A percentile compares a stretch with the other conserved stretches of the same genome.
These are phyloP conservation scores for Cygnus buccinator DNA, from an alignment of 2,113 vertebrate genomes.

Conservation along the genomic window DNA sequence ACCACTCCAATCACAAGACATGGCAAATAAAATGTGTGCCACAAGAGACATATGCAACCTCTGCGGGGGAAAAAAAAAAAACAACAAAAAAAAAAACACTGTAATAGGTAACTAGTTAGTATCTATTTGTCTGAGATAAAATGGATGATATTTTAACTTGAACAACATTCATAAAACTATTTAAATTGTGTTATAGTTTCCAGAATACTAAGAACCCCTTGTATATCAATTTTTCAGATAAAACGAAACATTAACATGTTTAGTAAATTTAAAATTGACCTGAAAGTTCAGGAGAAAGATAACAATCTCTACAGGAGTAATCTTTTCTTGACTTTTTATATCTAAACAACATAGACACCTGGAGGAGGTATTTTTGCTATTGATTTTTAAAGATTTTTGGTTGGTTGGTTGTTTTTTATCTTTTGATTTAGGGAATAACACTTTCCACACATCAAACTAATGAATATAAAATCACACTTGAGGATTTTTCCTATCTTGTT, in stretches of 20 bases:
- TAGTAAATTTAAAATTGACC: not conserved
- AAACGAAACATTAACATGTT: not conserved
- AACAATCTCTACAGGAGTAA: not conserved
- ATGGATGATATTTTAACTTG: not conserved
- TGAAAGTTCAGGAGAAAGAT: not conserved
- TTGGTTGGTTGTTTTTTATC: not conserved
- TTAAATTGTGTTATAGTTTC: not conserved
- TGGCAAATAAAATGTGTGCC: not conserved
- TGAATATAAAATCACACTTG: not conserved
- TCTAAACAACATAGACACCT: not conserved
- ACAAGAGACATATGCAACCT: not conserved
- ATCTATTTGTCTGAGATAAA: not conserved
- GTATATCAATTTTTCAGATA: not conserved
- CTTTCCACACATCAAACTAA: not conserved
- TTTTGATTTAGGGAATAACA: not conserved
- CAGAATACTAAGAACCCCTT: not conserved
- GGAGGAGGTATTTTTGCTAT: not conserved
- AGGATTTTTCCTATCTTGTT: not conserved
- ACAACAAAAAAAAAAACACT: not conserved
- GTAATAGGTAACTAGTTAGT: not conserved
- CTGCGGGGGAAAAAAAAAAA: not conserved
- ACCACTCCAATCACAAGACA: not conserved
- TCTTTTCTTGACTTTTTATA: not conserved
- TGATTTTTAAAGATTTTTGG: not conserved
- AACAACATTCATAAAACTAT: not conserved